Base-by-base conservation (phyloP, 1,140 invertebrate genomes). In the Drosophila sproati region DNA sequence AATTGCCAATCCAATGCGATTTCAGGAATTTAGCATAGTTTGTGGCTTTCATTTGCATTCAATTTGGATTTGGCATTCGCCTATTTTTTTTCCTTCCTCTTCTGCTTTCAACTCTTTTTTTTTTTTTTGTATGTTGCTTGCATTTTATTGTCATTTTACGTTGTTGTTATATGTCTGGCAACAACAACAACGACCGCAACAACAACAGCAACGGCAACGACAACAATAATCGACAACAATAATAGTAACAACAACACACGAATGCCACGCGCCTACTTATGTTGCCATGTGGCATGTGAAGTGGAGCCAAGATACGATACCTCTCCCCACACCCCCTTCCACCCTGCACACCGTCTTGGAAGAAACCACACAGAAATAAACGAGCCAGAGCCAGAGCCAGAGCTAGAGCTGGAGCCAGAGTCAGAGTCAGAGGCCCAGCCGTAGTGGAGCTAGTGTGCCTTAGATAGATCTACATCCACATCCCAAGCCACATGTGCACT, bases 21-120 rank as follows among this genome's bases (percentile, higher is more conserved):
- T 91, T 91, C 82, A 91, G 82, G 87, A 91, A 91, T 91, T 91
- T 91, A 90, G 85, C 85, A 89, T 89, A 89, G 85, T 89, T 89
- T 89, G 85, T 89, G 85, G 83, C 90, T 91, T 91, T 91, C 90
- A 91, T 91, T 91, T 91, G 90, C 90, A 91, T 91, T 91, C 86
- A 91, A 91, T 91, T 91, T 91, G 82, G 78, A 83, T 74, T 90
- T 73, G 61, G 62, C 69, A 73, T 76, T 70, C 63, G 60, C 63
- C 63, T 41, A 73, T 77, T 67, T 73, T 68, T 47, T 73, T 56
- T 31, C 28, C 20, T 20, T 20, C 20, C 20, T 20, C 20, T 20
- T 20, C 20, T 20, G 20, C 20, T 20, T 20, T 20, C 20, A 20
- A 20, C 20, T 72, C 28, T 68, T 31, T 12, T n/a, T 43, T 32